These are phyloP conservation scores for Ursus arctos DNA, from an alignment of 2,113 vertebrate species.

Conservation along the genomic window DNA sequence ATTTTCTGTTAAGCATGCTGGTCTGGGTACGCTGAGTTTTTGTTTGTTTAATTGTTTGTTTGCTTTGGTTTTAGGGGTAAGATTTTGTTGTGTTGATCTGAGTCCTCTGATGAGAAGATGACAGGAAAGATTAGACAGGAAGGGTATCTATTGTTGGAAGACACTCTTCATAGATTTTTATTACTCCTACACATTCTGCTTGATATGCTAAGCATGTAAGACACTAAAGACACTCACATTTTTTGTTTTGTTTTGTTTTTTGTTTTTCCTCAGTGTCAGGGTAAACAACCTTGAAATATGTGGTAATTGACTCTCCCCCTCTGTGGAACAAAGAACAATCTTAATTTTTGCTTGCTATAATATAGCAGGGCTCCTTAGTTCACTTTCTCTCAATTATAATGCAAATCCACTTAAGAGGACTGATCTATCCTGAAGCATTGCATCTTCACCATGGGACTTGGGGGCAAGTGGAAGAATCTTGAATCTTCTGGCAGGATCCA, in stretches of 20 bases:
- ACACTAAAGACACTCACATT: neutral
- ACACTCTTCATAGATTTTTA: neutral
- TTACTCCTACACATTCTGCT: neutral
- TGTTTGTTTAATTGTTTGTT: neutral
- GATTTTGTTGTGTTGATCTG: neutral
- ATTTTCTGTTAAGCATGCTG: neutral
- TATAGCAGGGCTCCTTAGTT: too few relatives aligned
- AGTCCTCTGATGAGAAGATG: neutral
- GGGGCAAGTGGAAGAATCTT: neutral
- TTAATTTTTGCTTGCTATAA: too few relatives aligned
- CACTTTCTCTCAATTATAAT: too few relatives aligned
- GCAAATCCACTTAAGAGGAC: too few relatives aligned
- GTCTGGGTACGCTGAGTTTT: neutral
- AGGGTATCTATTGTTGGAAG: neutral
- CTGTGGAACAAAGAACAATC: too few relatives aligned
- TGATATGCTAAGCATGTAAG: neutral
- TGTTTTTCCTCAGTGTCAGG: neutral
- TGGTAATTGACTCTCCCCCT: too few relatives aligned
- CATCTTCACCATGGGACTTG: neutral
- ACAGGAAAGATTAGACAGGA: neutral
- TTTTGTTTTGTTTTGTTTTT: too few relatives aligned
- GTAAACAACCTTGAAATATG: neutral
- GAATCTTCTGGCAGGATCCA: neutral
- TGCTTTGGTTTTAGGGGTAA: neutral
- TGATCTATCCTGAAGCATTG: too few relatives aligned